These are phyloP conservation scores for Urocolius indicus DNA, from an alignment of 2,113 vertebrate species.

Conservation along the genomic window DNA sequence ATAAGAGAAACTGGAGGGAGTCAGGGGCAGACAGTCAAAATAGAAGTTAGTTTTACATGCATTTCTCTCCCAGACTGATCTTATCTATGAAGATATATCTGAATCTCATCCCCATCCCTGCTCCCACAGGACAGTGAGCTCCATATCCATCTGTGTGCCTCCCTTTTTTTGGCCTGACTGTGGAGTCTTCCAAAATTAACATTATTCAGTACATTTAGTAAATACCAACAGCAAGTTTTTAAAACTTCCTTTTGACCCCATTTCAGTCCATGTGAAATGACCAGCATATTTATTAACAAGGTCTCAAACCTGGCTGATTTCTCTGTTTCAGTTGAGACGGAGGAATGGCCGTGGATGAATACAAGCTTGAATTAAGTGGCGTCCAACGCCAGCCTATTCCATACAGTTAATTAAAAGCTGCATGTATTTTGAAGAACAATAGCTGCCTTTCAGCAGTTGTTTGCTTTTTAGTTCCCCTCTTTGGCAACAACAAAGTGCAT, in stretches of 20 bases:
- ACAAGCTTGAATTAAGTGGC: not conserved
- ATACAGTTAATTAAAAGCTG: conserved; percentile 59
- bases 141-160: not conserved
- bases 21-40: not conserved
- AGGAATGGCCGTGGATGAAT: not conserved
- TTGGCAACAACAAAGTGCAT: conserved; percentile 47
- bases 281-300: conserved; percentile 43
- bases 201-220: not conserved
- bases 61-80: not conserved
- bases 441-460: conserved; percentile 59
- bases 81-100: not conserved
- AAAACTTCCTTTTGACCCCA: conserved; percentile 40
- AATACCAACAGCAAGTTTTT: conserved; percentile 25
- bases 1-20: not conserved
- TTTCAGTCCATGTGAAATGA: conserved; percentile 24
- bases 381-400: not conserved
- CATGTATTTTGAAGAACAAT: conserved; percentile 42
- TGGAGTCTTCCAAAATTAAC: conserved; percentile 50
- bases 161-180: not conserved
- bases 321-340: not conserved
- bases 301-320: conserved; percentile 33
- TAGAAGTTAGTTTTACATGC: not conserved
- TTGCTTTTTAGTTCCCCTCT: conserved; percentile 58
- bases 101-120: not conserved
- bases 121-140: not conserved